These are phyloP conservation scores for Psilopogon haemacephalus DNA, from an alignment of 2,113 vertebrate species.

Conservation along the genomic window DNA sequence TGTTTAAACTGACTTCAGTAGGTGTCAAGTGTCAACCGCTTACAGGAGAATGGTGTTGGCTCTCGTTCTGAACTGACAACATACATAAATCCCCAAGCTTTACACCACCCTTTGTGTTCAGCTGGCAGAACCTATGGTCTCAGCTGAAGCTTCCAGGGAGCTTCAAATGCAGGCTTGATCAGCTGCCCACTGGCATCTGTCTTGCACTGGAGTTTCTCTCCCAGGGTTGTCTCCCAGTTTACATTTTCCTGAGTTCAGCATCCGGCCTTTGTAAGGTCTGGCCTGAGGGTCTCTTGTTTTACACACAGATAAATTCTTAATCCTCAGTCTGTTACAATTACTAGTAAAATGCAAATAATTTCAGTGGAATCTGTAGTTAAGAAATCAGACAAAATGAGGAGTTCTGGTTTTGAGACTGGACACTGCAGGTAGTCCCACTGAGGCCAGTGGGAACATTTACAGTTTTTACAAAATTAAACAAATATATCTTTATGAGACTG, in stretches of 20 bases:
- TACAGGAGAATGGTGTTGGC: conserved; percentile 29
- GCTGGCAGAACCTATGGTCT: not conserved
- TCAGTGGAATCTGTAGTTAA: not conserved
- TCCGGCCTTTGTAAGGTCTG: not conserved
- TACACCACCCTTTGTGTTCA: not conserved
- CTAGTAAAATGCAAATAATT: not conserved
- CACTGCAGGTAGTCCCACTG: not conserved
- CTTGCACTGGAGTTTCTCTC: not conserved
- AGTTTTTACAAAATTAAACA: not conserved
- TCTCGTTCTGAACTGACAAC: conserved; percentile 3
- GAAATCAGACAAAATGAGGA: not conserved
- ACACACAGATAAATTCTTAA: not conserved
- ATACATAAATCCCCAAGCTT: not conserved
- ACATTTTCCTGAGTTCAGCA: not conserved
- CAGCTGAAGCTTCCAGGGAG: not conserved
- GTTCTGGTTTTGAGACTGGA: not conserved
- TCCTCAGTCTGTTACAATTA: not conserved
- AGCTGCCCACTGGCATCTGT: not conserved
- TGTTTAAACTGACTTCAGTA: conserved; percentile 25
- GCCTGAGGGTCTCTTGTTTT: not conserved
- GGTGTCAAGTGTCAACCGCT: conserved; percentile 46
- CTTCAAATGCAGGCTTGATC: not conserved
- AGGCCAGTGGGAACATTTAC: not conserved
- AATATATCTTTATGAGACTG: not conserved
- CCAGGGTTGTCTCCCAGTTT: not conserved